phyloP scores from a whole-genome alignment of 2,797 vertebrate species.

The Nothura maculosa region DNA sequence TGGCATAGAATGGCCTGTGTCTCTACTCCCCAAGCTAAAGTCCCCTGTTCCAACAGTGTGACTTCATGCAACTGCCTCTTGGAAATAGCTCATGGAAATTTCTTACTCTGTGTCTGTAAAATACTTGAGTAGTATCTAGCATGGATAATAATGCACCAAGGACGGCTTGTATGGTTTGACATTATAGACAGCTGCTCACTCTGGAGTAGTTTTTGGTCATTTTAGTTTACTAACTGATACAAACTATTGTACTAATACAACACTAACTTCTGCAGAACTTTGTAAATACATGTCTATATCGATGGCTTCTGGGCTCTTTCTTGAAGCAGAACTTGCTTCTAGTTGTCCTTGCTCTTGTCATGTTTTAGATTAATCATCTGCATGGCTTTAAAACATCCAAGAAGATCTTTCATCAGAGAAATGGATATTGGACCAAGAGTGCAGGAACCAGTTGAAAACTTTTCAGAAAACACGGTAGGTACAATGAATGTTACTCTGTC shows the following conservation, averaged over 20 bases:
- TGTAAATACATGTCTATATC: neutral
- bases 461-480: accelerated
- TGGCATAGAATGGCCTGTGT: neutral
- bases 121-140: neutral
- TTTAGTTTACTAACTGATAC: neutral
- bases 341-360: neutral
- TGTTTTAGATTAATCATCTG: neutral
- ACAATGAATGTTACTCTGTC: neutral
- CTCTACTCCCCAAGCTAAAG: neutral
- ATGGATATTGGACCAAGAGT: accelerated
- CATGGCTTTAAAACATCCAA: neutral
- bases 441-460: neutral
- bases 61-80: neutral
- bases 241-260: neutral
- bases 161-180: accelerated
- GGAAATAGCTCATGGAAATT: neutral
- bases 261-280: neutral
- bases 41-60: neutral
- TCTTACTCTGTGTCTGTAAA: accelerated
- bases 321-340: neutral
- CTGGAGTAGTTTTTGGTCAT: too few relatives aligned
- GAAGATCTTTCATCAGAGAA: neutral
- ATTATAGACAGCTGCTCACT: neutral
- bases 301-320: neutral
- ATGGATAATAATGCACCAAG: neutral